A percentile compares a stretch with the other conserved stretches of the same genome.
Evolutionary conservation across 2,797 vertebrate species (phyloP).

Genomic region (Sebastes alutus): DNA sequence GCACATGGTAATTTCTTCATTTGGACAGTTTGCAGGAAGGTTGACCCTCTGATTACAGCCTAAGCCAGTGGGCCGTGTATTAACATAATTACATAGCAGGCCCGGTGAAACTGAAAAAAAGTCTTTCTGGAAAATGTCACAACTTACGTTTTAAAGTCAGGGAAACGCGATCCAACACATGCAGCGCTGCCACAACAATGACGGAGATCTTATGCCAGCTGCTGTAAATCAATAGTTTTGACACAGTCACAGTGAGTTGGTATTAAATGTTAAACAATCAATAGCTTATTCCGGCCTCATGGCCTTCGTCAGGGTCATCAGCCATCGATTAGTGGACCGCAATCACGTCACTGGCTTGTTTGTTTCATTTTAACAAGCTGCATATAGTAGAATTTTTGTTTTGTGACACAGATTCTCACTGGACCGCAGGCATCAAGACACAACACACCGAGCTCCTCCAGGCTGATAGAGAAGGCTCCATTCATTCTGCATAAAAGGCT

Average conservation of each 20-base stretch:
- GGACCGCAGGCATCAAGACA: background rate
- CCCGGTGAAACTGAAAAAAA: slow-evolving; percentile 18
- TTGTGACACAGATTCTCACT: background rate
- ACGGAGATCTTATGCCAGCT: slow-evolving; percentile 1
- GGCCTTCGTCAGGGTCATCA: background rate
- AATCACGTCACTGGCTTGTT: background rate
- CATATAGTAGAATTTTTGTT: background rate
- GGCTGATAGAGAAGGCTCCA: background rate
- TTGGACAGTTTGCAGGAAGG: slow-evolving; percentile 60
- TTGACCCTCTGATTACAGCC: slow-evolving; percentile 67
- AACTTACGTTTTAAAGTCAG: slow-evolving; percentile 15
- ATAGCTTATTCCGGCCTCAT: slow-evolving; percentile 8
- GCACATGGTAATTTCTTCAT: slow-evolving; percentile 70
- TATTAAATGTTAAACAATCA: slow-evolving; percentile 19
- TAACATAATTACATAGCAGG: slow-evolving; percentile 66
- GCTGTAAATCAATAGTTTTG: slow-evolving; percentile 36
- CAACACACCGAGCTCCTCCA: background rate
- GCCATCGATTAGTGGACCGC: background rate
- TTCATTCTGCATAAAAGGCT: slow-evolving; percentile 41
- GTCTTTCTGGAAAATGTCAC: slow-evolving; percentile 16
- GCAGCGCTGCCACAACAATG: background rate
- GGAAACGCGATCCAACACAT: slow-evolving; percentile 1
- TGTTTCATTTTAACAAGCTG: background rate
- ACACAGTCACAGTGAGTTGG: slow-evolving; percentile 4
- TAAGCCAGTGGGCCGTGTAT: slow-evolving; percentile 50